Percentiles rank a stretch among this genome's conserved stretches.
Evolutionary conservation across 2,113 vertebrate species (phyloP).

Genomic region (Trematomus loennbergii): DNA sequence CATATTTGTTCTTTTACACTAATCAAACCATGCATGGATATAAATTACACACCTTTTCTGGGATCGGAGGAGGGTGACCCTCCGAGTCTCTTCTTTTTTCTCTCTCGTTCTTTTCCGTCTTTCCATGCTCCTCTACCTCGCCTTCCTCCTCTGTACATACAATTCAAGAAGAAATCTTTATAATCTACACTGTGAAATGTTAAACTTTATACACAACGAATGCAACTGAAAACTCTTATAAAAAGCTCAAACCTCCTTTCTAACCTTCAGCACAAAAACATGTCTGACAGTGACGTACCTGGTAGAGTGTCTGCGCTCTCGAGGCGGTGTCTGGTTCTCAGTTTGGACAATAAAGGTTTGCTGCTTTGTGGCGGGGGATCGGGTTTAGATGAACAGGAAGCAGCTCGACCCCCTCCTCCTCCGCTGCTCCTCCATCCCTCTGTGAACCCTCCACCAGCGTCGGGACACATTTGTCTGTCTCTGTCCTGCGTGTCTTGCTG

Average conservation of each 20-base stretch:
- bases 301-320: slow-evolving; percentile 73
- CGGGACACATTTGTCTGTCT: slow-evolving; percentile 49
- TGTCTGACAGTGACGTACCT: slow-evolving; percentile 47
- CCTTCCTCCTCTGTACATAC: slow-evolving; percentile 71
- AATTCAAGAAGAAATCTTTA: neutral
- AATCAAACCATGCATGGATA: neutral
- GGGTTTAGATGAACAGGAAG: slow-evolving; percentile 60
- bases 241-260: neutral
- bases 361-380: slow-evolving; percentile 80
- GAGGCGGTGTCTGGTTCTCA: slow-evolving; percentile 70
- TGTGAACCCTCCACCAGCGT: slow-evolving; percentile 35
- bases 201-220: neutral
- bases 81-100: slow-evolving; percentile 74
- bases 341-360: slow-evolving; percentile 74
- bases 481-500: slow-evolving; percentile 53
- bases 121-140: slow-evolving; percentile 64
- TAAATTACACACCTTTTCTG: slow-evolving; percentile 73
- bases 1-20: neutral
- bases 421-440: slow-evolving; percentile 68
- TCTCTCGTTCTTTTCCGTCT: slow-evolving; percentile 69
- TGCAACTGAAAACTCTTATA: neutral
- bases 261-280: neutral
- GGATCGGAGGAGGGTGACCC: slow-evolving; percentile 75
- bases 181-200: neutral
- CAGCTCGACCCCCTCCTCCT: slow-evolving; percentile 37